These are phyloP conservation scores for Drosophila cracens DNA, from an alignment of 2,888 invertebrate species.

Conservation along the genomic window DNA sequence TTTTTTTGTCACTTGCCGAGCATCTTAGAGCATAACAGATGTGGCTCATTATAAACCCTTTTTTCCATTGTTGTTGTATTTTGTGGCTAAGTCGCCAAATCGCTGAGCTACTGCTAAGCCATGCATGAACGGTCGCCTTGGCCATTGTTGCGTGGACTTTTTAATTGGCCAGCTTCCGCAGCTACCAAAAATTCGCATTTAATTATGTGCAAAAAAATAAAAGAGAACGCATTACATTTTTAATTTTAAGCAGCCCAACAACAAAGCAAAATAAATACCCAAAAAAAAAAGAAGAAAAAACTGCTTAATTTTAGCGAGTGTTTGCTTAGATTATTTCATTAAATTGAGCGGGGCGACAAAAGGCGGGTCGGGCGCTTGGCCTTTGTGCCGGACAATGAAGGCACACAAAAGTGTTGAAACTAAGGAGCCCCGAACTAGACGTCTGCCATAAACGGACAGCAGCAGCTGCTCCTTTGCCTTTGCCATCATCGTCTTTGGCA, in stretches of 20 bases:
- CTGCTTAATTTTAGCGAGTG: conserved; percentile 78
- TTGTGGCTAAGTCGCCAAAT: conserved; percentile 32
- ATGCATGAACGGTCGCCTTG: conserved; percentile 64
- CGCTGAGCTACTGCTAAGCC: conserved; percentile 51
- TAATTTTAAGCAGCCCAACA: conserved; percentile 51
- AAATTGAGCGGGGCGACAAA: conserved; percentile 74
- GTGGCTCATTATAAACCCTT: conserved; percentile 58
- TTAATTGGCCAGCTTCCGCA: conserved; percentile 68
- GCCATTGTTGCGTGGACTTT: conserved; percentile 77
- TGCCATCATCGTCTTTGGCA: conserved; percentile 7
- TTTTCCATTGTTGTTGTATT: conserved; percentile 5
- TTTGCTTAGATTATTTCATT: conserved; percentile 82
- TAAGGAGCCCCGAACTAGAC: conserved; percentile 31
- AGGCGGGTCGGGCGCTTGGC: conserved; percentile 46
- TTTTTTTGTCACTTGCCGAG: conserved; percentile 28
- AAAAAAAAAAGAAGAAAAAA: conserved; percentile 26
- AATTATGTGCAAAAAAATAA: conserved; percentile 64
- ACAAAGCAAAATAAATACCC: conserved; percentile 25
- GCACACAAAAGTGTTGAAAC: conserved; percentile 78
- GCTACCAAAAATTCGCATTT: conserved; percentile 63
- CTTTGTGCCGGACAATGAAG: conserved; percentile 71
- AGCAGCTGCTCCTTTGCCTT: conserved; percentile 9
- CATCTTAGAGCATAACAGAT: conserved; percentile 38
- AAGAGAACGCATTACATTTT: conserved; percentile 67
- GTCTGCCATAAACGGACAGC: conserved; percentile 68